Base-by-base conservation (phyloP, 2,113 vertebrate species). In the Melospiza melodia region DNA sequence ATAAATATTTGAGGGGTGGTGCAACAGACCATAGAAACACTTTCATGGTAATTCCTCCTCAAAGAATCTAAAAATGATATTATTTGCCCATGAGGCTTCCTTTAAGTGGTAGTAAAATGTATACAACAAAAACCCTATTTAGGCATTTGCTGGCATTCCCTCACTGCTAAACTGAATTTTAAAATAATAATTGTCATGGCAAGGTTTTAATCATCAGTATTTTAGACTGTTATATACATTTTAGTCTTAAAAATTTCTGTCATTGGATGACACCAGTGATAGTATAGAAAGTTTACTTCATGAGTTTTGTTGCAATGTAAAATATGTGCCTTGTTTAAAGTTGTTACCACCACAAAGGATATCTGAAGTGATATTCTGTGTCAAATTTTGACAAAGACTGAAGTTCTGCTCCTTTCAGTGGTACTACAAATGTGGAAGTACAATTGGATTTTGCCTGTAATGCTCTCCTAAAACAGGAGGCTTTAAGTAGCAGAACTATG, bases 81-180 rank as follows among this genome's bases (percentile, higher is more conserved):
- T 93, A 85, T 80, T 94, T 95, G 67, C 13, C 63, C 58, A 71
- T 62, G 80, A 93, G 33, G 55, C 23, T 96, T 96, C 73, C 69
- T 74, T 94, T 81, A 83, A 94, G 21, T 2, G 16, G 51, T n/a
- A 66, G 63, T 33, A 68, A 94, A 78, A 86, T 84, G 39, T 22
- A 79, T 65, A 41, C 11, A 87, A 68, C 77, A 87, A 78, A 84
- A 93, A 51, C 51, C 57, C 58, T n/a, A 73, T 62, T 77, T 87
- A 91, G 65, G 44, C 25, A 48, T 28, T 93, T 48, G 24, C 2
- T 78, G 24, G 6, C 71, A 52, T 33, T 71, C 44, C 71, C 10
- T 86, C 41, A 15, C 16, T 43, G 15, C 81, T 72, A 76, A 87
- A 89, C 44, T 71, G 10, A 41, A 81, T 84, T 87, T 90, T 74